Evolutionary conservation across 2,888 invertebrate species (phyloP).

Genomic region (Eupithecia subfuscata): DNA sequence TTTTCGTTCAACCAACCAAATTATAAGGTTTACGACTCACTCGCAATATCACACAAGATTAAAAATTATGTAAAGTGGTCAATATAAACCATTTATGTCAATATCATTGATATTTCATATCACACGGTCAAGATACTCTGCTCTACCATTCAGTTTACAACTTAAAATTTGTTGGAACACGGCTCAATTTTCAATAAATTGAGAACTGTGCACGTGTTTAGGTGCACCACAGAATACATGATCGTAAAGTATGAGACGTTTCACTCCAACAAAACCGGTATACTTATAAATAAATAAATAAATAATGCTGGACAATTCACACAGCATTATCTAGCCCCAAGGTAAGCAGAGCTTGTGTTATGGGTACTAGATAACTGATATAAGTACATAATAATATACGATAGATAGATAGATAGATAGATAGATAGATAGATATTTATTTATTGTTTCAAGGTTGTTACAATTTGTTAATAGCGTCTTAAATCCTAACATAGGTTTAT

Average conservation of each 20-base stretch:
- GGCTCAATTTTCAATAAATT: constrained; percentile 1
- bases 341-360: too few relatives aligned
- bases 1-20: background rate
- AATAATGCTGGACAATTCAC: too few relatives aligned
- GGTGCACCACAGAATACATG: constrained; percentile 13
- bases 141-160: constrained; percentile 11
- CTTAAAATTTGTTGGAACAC: background rate
- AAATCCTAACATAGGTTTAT: too few relatives aligned
- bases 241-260: background rate
- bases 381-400: too few relatives aligned
- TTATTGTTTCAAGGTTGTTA: too few relatives aligned
- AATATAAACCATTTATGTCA: constrained; percentile 29
- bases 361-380: too few relatives aligned
- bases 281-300: background rate
- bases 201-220: constrained; percentile 21
- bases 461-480: too few relatives aligned
- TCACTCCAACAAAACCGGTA: background rate
- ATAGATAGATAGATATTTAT: too few relatives aligned
- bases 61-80: constrained; percentile 25
- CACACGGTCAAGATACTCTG: constrained; percentile 17
- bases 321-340: too few relatives aligned
- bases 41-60: constrained; percentile 18
- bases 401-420: too few relatives aligned
- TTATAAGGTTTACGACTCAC: constrained; percentile 12
- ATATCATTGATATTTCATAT: constrained; percentile 26